Evolutionary conservation across 2,797 vertebrate genomes (phyloP).

Genomic region (Lutra lutra): DNA sequence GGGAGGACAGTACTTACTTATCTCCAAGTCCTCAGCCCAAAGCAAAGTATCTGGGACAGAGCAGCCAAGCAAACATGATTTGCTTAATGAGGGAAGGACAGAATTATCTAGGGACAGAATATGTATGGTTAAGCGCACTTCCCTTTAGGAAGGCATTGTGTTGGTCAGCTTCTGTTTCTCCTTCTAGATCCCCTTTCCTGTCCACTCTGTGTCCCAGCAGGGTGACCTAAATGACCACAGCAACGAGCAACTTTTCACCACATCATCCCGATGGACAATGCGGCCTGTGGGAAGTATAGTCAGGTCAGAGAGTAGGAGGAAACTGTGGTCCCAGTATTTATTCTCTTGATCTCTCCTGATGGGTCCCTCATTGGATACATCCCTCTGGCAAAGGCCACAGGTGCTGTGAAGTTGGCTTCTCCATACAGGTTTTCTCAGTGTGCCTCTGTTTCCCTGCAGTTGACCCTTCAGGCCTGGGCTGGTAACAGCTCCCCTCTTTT

Average conservation of each 20-base stretch:
- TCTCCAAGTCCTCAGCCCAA: neutral
- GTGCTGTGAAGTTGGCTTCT: neutral
- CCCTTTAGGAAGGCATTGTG: neutral
- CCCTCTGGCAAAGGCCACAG: neutral
- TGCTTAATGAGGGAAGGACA: neutral
- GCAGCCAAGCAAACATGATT: neutral
- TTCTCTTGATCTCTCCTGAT: neutral
- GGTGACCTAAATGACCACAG: neutral
- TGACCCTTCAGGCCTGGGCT: neutral
- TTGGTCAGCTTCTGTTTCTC: neutral
- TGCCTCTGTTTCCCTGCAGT: neutral
- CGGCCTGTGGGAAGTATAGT: neutral
- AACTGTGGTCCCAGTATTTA: neutral
- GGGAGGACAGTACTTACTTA: neutral
- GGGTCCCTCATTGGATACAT: neutral
- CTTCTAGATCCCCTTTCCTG: neutral
- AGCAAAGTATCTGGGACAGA: neutral
- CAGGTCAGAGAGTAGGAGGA: neutral
- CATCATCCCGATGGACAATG: neutral
- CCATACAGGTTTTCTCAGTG: neutral
- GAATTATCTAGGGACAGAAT: neutral
- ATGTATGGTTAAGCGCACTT: neutral
- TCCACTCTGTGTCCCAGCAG: neutral
- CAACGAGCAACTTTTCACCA: neutral
- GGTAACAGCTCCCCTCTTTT: neutral